Base-by-base conservation (phyloP, 2,888 invertebrate species). In the Anoncus sp. region DNA sequence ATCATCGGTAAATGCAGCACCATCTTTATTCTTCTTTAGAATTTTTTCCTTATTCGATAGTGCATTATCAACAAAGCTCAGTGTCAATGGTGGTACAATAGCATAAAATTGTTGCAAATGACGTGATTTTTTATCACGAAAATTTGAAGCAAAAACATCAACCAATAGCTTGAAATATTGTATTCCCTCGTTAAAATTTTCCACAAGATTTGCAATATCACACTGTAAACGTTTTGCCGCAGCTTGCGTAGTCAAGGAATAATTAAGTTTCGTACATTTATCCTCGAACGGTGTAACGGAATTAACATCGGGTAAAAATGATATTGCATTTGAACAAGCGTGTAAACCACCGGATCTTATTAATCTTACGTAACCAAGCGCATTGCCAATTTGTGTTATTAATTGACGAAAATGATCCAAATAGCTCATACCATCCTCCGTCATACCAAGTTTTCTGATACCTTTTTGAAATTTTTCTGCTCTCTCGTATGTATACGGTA, bases 1-100 rank as follows among this genome's bases (percentile, higher is more conserved):
- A 91, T 99, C 99, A 91, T 99, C 99, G 12, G 98, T 98, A 89
- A 99, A 98, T 1, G 97, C 95, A 60, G 97, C 96, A 14, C 97
- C 97, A 14, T 93, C 93, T 92, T 96, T 96, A 88, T 96, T 96
- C 89, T 97, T 98, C 89, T 98, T 98, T 78, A 95, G 96, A 91
- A 99, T 94, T 91, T 97, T 97, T 87, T 99, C 98, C 89, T 98
- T 98, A 80, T 97, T 96, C 55, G 96, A 94, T 79, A 99, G 94
- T 85, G 98, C 96, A 90, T 99, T 96, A 87, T 99, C 98, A 22
- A 99, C 95, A 92, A 97, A 99, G 91, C 98, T 99, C 75, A 99
- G 93, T 1, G 98, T 98, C 85, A 99, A 91, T 0, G 99, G 96
- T 24, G 99, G 99, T 49, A 99, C 94, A 79, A 99, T 97, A 7